Evolutionary conservation across 2,888 invertebrate species (phyloP), one percentile per base, ranked within the genome.

Genomic region (Malacosoma neustria): DNA sequence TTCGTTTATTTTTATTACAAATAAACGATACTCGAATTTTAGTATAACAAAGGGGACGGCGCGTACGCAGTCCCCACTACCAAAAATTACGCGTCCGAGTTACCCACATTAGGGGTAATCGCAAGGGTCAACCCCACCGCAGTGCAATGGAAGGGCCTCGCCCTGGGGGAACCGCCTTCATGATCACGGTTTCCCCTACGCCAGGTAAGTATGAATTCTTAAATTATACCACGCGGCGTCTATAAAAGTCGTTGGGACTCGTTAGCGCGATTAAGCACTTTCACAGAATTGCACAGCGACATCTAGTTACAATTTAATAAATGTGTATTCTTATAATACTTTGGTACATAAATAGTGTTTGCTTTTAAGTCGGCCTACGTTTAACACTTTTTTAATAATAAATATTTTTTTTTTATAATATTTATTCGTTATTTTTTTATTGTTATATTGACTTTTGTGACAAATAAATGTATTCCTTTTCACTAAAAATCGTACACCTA

Each of bases 51-150:
- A 47, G 60, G 58, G 62, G 61, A 63, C 61, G 41, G 61, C 62
- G 62, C 61, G 65, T 56, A 65, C 65, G 66, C 66, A 64, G 63
- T 63, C 64, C 63, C 60, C 57, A 58, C 63, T 66, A 63, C 51
- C 62, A 62, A 63, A 62, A 62, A 63, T 63, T 53, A 62, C 63
- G 61, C 64, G 58, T 56, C 61, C 61, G 64, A 63, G 61, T 62
- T 61, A 65, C 55, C 59, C 64, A 49, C 62, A 60, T 61, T 61
- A 61, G 61, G 62, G 61, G 58, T 64, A 63, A 64, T 63, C 63
- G 60, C 64, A 63, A 42, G 59, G 64, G 63, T 64, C 63, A 66
- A 63, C 64, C 60, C 57, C 37, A 39, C 55, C 63, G 65, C 62
- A 67, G 64, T 67, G 64, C 64, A 67, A 65, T 63, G 65, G 57